Percentiles rank a stretch among this genome's conserved stretches.
Evolutionary conservation across 2,113 vertebrate species (phyloP).

Genomic region (Danio rerio): DNA sequence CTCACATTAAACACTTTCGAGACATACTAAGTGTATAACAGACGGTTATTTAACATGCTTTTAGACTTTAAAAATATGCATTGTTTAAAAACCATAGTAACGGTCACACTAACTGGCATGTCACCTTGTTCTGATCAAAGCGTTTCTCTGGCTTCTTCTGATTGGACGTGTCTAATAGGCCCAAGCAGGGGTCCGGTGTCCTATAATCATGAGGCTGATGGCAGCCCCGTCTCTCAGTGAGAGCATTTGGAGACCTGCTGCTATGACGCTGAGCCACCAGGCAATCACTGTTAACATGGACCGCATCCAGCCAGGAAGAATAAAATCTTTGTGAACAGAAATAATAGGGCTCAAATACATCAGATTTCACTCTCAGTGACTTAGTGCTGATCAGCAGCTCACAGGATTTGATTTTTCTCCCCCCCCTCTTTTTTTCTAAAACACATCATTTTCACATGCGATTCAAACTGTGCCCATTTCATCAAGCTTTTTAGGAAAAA

Average conservation of each 20-base stretch:
- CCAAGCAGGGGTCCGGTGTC: constrained; percentile 41
- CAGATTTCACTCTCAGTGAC: constrained; percentile 56
- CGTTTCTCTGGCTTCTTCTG: constrained; percentile 5
- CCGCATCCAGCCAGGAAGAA: constrained; percentile 34
- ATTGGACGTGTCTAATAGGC: constrained; percentile 43
- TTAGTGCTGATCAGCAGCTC: constrained; percentile 43
- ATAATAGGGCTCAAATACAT: constrained; percentile 59
- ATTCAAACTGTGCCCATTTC: constrained; percentile 58
- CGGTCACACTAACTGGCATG: background rate
- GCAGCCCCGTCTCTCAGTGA: constrained; percentile 51
- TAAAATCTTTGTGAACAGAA: constrained; percentile 59
- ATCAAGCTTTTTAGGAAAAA: constrained; percentile 50
- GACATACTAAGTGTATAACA: background rate
- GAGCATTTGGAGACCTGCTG: constrained; percentile 47
- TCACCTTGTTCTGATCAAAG: constrained; percentile 18
- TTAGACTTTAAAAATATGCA: background rate
- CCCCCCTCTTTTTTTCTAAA: background rate
- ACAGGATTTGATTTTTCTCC: constrained; percentile 4
- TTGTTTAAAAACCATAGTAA: constrained; percentile 14
- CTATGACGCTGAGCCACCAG: constrained; percentile 29
- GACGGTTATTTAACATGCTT: background rate
- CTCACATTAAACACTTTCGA: background rate
- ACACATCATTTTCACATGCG: constrained; percentile 38
- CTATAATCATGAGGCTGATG: constrained; percentile 49
- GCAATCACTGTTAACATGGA: constrained; percentile 28